Evolutionary conservation across 1,140 invertebrate genomes (phyloP).

Genomic region (Druon quercuslanigerum): DNA sequence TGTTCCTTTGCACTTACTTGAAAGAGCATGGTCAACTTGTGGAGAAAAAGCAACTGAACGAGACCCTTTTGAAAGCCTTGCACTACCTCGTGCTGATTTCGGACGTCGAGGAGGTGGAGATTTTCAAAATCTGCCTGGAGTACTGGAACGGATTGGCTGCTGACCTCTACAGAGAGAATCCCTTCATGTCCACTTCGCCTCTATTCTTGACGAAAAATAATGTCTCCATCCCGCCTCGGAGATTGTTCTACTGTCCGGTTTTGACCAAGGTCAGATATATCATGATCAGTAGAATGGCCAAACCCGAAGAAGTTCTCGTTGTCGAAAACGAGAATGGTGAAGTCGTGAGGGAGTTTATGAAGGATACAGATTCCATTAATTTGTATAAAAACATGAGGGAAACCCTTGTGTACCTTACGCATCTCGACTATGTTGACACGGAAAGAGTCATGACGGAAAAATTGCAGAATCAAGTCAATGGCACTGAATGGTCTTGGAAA

Average conservation of each 20-base stretch:
- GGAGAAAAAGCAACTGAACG: conserved; percentile 85
- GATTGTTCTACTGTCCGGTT: conserved; percentile 86
- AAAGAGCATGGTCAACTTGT: conserved; percentile 95
- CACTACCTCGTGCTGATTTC: conserved; percentile 97
- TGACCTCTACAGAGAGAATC: conserved; percentile 91
- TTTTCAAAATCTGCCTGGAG: conserved; percentile 99
- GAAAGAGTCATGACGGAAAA: conserved; percentile 99
- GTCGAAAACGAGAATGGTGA: conserved; percentile 99
- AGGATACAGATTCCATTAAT: conserved; percentile 99
- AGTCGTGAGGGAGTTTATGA: conserved; percentile 99
- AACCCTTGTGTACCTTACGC: conserved; percentile 98
- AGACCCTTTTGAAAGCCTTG: conserved; percentile 87
- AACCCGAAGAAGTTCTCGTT: conserved; percentile 99
- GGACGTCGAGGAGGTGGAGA: conserved; percentile 99
- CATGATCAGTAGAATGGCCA: conserved; percentile 99
- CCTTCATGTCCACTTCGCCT: conserved; percentile 69
- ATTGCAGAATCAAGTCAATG: conserved; percentile 98
- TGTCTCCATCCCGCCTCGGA: conserved; percentile 71
- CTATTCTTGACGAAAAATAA: conserved; percentile 71
- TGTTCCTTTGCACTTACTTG: conserved; percentile 97
- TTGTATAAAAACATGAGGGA: conserved; percentile 99
- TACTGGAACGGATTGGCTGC: conserved; percentile 97
- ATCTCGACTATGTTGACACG: conserved; percentile 98
- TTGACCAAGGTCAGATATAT: conserved; percentile 96
- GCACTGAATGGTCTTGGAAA: conserved; percentile 99